Conservation (phyloP, 1,140 invertebrate genomes). For the Panagrolaimus sp. region DNA sequence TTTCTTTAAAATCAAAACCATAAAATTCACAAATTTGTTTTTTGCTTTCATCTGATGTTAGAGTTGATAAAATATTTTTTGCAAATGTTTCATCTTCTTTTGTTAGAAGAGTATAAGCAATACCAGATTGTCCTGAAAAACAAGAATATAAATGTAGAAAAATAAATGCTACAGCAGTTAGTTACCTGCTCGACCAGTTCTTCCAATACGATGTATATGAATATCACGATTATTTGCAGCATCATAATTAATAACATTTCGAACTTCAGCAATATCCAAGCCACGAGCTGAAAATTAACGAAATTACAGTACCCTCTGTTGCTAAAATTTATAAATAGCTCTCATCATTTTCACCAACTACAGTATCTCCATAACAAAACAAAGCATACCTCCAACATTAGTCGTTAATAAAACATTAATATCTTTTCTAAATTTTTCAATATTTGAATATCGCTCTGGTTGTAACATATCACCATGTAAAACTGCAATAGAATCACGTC, state of each 20-base stretch:
- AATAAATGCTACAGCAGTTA: too few species aligned
- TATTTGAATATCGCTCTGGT: background rate
- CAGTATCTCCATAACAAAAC: too few species aligned
- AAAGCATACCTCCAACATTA: conserved; percentile 43
- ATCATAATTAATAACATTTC: conserved; percentile 56
- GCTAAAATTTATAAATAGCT: too few species aligned
- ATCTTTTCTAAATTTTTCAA: background rate
- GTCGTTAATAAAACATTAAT: conserved; percentile 46
- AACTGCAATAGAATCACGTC: background rate
- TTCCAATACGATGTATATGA: conserved; percentile 55
- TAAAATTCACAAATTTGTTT: too few species aligned
- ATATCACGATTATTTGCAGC: conserved; percentile 51
- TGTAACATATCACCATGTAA: conserved; percentile 1
- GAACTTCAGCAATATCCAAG: conserved; percentile 59
- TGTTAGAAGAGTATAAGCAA: background rate
- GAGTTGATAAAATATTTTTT: background rate
- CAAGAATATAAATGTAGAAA: background rate
- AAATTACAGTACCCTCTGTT: too few species aligned
- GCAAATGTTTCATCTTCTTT: background rate
- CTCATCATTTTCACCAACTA: too few species aligned
- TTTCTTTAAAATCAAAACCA: too few species aligned
- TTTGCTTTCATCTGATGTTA: background rate
- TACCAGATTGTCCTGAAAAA: conserved; percentile 3
- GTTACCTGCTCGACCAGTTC: conserved; percentile 43
- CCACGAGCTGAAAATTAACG: conserved; percentile 13